Percentiles rank a stretch among this genome's conserved stretches.
phyloP scores from a whole-genome alignment of 2,113 vertebrate species.

The Terrapene triunguis region DNA sequence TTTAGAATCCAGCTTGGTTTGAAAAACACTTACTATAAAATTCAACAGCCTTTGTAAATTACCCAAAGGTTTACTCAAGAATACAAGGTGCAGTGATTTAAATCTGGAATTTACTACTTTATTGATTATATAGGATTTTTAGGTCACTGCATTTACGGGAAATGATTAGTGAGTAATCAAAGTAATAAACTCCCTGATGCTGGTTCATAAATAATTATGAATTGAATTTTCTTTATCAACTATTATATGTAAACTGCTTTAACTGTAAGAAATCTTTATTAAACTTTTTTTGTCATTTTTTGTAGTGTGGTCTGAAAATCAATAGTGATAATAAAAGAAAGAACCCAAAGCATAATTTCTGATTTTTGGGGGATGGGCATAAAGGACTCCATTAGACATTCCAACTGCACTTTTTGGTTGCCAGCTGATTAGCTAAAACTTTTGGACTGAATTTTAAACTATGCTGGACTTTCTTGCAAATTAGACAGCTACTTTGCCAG shows the following conservation, averaged over 20 bases:
- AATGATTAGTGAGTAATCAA: constrained; percentile 89
- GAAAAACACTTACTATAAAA: constrained; percentile 98
- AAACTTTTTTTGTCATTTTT: not conserved
- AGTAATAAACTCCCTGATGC: constrained; percentile 81
- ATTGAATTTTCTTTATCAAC: constrained; percentile 63
- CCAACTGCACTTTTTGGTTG: not conserved
- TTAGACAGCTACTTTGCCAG: not conserved
- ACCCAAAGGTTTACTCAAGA: constrained; percentile 92
- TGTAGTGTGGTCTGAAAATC: not conserved
- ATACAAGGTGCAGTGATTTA: constrained; percentile 91
- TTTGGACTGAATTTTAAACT: not conserved
- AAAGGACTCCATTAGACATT: not conserved
- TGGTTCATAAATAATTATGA: constrained; percentile 81
- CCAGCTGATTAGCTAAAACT: not conserved
- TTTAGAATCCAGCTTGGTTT: constrained; percentile 96
- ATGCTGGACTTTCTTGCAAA: not conserved
- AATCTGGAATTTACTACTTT: constrained; percentile 84
- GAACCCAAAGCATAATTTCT: not conserved
- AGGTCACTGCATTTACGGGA: constrained; percentile 79
- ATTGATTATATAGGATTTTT: constrained; percentile 86
- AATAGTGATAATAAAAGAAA: not conserved
- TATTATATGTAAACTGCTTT: constrained; percentile 38
- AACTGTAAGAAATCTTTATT: not conserved
- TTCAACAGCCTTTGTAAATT: constrained; percentile 95
- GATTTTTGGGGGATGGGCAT: not conserved